These are phyloP conservation scores for Rhineura floridana DNA, from an alignment of 2,113 vertebrate genomes.

Conservation along the genomic window DNA sequence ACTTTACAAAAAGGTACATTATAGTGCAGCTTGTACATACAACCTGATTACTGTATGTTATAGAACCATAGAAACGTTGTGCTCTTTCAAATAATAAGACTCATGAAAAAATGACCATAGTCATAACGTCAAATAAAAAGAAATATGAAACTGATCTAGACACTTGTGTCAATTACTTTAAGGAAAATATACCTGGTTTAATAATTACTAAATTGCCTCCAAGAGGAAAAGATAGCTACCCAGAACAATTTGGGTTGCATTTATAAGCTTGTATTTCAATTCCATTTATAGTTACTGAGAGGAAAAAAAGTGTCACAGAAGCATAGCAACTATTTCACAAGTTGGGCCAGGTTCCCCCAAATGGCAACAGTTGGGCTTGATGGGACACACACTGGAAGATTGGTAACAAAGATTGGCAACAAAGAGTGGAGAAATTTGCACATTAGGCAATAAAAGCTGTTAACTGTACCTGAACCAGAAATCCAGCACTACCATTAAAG, in stretches of 20 bases:
- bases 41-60: slow-evolving; percentile 63
- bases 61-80: slow-evolving; percentile 54
- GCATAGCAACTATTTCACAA: not conserved
- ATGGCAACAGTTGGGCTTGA: not conserved
- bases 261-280: not conserved
- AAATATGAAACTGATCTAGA: slow-evolving; percentile 22
- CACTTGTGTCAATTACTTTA: not conserved
- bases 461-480: not conserved
- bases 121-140: slow-evolving; percentile 45
- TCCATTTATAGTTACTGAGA: slow-evolving; percentile 15
- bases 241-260: not conserved
- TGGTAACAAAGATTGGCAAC: not conserved
- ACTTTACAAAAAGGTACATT: slow-evolving; percentile 69
- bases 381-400: not conserved
- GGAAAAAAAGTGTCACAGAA: not conserved
- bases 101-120: slow-evolving; percentile 34
- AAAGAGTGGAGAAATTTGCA: not conserved
- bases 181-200: not conserved
- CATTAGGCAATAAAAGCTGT: slow-evolving; percentile 20
- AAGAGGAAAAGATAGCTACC: not conserved
- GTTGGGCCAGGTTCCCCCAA: not conserved
- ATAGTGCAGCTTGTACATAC: slow-evolving; percentile 66
- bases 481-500: not conserved
- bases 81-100: slow-evolving; percentile 62
- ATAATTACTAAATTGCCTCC: slow-evolving; percentile 1